These are phyloP conservation scores for Danio rerio DNA, from an alignment of 2,113 vertebrate genomes.

Conservation along the genomic window GRCz12tu NC_133194.1:33799501-33800000, in stretches of 20 bases:
- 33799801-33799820: conserved; percentile 94
- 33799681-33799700: conserved; percentile 84
- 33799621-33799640: conserved; percentile 91
- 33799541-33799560: conserved; percentile 84
- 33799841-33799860: conserved; percentile 94
- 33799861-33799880: conserved; percentile 92
- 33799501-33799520: conserved; percentile 29
- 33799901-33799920: conserved; percentile 93
- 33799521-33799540: not conserved
- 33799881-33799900: conserved; percentile 93
- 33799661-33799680: conserved; percentile 94
- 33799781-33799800: conserved; percentile 92
- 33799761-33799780: conserved; percentile 91
- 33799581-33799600: conserved; percentile 91
- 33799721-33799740: conserved; percentile 85
- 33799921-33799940: conserved; percentile 96
- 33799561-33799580: conserved; percentile 89
- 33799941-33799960: conserved; percentile 84
- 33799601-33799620: conserved; percentile 91
- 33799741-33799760: conserved; percentile 96
- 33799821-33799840: conserved; percentile 93
- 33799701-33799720: conserved; percentile 88
- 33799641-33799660: conserved; percentile 93
- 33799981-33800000: conserved; percentile 93
- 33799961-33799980: conserved; percentile 80